Percentiles rank a stretch among this genome's conserved stretches.
Conservation (phyloP, 2,888 invertebrate genomes). For the Cremastinae sp. region DNA sequence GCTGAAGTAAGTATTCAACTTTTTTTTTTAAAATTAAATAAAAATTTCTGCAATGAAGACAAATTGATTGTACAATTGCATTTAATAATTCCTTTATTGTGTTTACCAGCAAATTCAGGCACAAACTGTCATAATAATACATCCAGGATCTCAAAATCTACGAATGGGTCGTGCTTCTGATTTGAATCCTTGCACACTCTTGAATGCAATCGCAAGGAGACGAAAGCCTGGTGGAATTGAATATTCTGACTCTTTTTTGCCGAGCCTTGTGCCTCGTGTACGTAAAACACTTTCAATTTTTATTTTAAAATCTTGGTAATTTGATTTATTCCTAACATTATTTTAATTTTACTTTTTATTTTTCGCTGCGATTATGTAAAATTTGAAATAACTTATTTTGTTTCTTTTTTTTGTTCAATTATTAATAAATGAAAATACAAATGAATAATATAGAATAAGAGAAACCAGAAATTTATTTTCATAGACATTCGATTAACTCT, state of each 20-base stretch:
- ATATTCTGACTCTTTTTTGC: constrained; percentile 85
- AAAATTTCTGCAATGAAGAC: not conserved
- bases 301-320: not conserved
- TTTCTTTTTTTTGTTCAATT: no score
- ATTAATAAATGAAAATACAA: no score
- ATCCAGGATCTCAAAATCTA: constrained; percentile 94
- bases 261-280: constrained; percentile 82
- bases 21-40: constrained; percentile 8
- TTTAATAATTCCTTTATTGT: no score
- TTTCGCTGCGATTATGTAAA: no score
- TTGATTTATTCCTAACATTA: no score
- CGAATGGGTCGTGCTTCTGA: constrained; percentile 96
- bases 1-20: constrained; percentile 70
- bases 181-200: constrained; percentile 89
- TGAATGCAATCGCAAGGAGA: constrained; percentile 92
- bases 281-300: constrained; percentile 4
- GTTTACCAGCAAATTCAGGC: constrained; percentile 89
- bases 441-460: no score
- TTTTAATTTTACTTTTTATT: not conserved
- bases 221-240: constrained; percentile 80
- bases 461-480: no score
- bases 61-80: not conserved
- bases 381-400: no score
- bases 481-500: no score
- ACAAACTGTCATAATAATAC: constrained; percentile 94